Conservation (phyloP, 2,113 vertebrate genomes). For the Coregonus clupeaformis region DNA sequence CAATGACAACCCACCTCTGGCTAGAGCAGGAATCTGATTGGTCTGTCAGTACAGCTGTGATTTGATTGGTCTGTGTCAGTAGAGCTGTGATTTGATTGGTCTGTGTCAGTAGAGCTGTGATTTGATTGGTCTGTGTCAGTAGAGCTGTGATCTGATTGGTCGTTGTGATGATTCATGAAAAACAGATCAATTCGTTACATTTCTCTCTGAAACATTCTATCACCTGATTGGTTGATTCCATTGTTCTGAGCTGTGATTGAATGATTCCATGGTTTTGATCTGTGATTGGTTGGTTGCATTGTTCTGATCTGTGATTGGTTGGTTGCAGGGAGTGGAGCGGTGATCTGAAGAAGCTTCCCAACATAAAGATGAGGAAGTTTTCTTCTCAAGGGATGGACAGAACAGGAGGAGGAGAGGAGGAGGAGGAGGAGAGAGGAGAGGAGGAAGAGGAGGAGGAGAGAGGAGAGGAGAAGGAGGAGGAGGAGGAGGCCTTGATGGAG, state of each 20-base stretch:
- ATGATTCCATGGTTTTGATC: background rate
- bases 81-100: too few relatives aligned
- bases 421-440: constrained; percentile 4
- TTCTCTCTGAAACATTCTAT: too few relatives aligned
- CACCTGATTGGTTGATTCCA: background rate
- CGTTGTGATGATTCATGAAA: too few relatives aligned
- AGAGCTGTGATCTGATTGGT: too few relatives aligned
- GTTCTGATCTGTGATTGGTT: background rate
- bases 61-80: too few relatives aligned
- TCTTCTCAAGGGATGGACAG: constrained; percentile 69
- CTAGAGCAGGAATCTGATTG: background rate
- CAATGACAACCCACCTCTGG: background rate
- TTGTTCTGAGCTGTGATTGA: too few relatives aligned
- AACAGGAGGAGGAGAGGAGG: constrained; percentile 33
- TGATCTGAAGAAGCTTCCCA: constrained; percentile 91
- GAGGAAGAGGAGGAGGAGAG: constrained; percentile 13
- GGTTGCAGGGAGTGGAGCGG: constrained; percentile 87
- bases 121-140: too few relatives aligned
- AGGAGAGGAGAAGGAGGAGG: constrained; percentile 23
- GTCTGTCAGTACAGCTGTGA: background rate
- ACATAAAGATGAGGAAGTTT: constrained; percentile 89
- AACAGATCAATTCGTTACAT: too few relatives aligned
- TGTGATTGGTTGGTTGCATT: background rate
- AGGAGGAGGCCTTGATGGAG: constrained; percentile 23
- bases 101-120: too few relatives aligned